These are phyloP conservation scores for Cyanocitta stelleri DNA, from an alignment of 2,113 vertebrate genomes.

Conservation along the genomic window DNA sequence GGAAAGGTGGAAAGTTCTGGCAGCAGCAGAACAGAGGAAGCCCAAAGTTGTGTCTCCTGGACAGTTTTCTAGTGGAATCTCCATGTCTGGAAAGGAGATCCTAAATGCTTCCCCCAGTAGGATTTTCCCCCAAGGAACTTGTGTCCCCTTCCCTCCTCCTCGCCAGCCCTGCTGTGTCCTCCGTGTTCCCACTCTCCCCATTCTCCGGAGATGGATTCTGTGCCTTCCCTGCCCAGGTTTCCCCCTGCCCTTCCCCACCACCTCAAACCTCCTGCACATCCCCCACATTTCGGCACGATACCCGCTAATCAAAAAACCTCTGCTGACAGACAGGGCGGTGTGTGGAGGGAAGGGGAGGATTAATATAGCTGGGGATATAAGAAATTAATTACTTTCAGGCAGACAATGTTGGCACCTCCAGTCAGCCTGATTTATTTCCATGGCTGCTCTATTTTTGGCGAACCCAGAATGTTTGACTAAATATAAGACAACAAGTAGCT, in stretches of 20 bases:
- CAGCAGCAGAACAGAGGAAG: not conserved
- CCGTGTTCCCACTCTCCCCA: fast-evolving
- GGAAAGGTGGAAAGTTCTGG: not conserved
- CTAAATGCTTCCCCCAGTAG: not conserved
- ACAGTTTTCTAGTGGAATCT: not conserved
- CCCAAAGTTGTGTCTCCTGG: not conserved
- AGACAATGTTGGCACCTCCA: slow-evolving; percentile 39
- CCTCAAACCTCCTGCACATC: not conserved
- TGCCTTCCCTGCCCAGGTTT: not conserved
- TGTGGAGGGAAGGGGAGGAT: not conserved
- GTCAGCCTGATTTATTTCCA: slow-evolving; percentile 38
- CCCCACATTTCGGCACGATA: not conserved
- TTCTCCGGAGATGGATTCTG: not conserved
- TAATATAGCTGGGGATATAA: not conserved
- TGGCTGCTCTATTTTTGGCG: slow-evolving; percentile 23
- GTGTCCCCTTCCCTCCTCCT: not conserved
- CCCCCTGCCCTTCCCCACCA: not conserved
- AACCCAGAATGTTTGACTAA: not conserved
- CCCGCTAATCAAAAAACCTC: not conserved
- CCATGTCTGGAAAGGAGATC: not conserved
- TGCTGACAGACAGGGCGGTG: not conserved
- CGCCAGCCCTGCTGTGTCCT: not conserved
- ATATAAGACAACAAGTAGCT: not conserved
- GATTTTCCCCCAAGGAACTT: not conserved
- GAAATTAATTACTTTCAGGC: slow-evolving; percentile 44